Evolutionary conservation across 1,140 invertebrate genomes (phyloP).

Genomic region (Lutraria rhynchaena): DNA sequence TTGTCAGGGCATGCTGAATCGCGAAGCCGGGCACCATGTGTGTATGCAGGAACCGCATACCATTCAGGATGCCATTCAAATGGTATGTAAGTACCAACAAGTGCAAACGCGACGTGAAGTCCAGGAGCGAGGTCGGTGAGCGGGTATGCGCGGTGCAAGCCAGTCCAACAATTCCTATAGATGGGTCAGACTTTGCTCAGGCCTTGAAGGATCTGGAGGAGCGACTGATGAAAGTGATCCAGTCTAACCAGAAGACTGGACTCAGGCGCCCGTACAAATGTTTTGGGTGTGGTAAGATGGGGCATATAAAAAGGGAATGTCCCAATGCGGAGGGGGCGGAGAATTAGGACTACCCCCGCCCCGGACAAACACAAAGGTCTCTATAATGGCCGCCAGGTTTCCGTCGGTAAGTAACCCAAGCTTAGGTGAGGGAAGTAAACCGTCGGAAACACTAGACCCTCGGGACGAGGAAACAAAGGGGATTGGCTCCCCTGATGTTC

Average conservation of each 20-base stretch:
- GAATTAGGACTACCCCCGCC: background rate
- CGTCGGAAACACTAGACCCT: no score
- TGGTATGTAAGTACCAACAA: background rate
- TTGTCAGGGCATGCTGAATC: conserved; percentile 1
- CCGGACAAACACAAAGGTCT: no score
- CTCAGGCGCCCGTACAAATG: background rate
- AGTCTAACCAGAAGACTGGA: no score
- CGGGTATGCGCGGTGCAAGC: background rate
- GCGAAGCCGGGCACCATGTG: no score
- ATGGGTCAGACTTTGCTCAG: background rate
- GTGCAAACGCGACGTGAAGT: background rate
- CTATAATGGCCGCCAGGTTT: no score
- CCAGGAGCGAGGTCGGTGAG: background rate
- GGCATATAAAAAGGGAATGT: background rate
- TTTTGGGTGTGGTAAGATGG: background rate
- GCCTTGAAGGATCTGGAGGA: no score
- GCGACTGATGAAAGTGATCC: background rate
- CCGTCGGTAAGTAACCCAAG: no score
- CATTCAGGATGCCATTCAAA: background rate
- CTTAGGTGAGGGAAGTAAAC: no score
- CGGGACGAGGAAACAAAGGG: no score
- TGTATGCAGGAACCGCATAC: no score
- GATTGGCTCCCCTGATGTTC: no score
- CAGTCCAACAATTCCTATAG: background rate
- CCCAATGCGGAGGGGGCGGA: background rate